phyloP scores from a whole-genome alignment of 2,888 invertebrate species.

The Agrotis ipsilon region DNA sequence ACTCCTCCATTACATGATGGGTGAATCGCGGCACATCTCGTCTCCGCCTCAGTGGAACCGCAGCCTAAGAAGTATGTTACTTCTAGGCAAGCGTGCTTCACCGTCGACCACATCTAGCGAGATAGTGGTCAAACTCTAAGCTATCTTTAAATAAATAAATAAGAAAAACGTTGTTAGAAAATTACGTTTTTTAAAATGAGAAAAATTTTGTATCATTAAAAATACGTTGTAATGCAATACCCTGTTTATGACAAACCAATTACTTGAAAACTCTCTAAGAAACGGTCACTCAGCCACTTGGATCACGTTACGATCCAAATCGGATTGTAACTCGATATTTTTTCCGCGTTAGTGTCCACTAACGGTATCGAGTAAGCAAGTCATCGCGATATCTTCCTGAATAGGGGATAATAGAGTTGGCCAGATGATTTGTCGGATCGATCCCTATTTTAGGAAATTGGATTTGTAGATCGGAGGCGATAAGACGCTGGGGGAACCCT shows the following conservation, averaged over 20 bases:
- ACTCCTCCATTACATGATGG: no score
- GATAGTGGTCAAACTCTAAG: no score
- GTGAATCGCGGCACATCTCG: no score
- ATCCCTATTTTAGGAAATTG: conserved; percentile 91
- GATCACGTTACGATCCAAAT: conserved; percentile 47
- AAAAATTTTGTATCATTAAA: neutral
- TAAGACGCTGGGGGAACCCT: conserved; percentile 74
- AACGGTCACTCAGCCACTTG: conserved; percentile 38
- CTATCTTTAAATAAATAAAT: no score
- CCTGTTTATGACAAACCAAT: conserved; percentile 18
- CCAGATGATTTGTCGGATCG: conserved; percentile 91
- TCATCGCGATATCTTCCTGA: conserved; percentile 73
- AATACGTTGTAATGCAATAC: neutral
- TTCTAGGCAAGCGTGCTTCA: no score
- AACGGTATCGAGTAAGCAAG: conserved; percentile 71
- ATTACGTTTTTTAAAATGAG: no score
- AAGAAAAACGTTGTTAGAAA: no score
- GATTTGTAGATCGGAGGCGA: conserved; percentile 91
- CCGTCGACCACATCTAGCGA: no score
- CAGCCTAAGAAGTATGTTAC: no score
- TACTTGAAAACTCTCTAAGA: conserved; percentile 25
- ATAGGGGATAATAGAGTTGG: conserved; percentile 85
- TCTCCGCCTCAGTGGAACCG: no score
- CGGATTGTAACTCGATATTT: conserved; percentile 61
- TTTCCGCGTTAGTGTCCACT: conserved; percentile 66